A percentile compares a stretch with the other conserved stretches of the same genome.
phyloP scores from a whole-genome alignment of 2,888 invertebrate genomes.

The Apamea anceps region DNA sequence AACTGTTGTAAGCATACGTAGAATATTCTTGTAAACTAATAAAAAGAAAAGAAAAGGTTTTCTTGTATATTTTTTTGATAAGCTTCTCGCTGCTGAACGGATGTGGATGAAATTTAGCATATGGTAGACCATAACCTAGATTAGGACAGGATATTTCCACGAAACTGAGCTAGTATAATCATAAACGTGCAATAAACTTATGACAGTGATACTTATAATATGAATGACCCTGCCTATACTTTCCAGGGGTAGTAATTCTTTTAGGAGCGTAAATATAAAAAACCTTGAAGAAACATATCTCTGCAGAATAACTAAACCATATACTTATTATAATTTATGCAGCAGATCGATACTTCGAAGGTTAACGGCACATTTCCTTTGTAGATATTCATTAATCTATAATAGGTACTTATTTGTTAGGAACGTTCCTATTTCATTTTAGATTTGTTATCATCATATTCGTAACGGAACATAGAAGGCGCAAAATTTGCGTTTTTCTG shows the following conservation, averaged over 20 bases:
- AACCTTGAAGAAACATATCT: not conserved
- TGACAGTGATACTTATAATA: constrained; percentile 1
- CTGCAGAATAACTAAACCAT: not conserved
- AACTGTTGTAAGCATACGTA: constrained; percentile 21
- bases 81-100: no score
- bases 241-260: not conserved
- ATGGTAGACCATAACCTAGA: not conserved
- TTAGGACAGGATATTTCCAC: not conserved
- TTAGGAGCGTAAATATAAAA: not conserved
- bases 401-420: not conserved
- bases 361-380: no score
- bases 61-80: no score
- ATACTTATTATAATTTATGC: not conserved
- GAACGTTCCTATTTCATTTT: not conserved
- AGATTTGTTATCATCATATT: not conserved
- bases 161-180: not conserved
- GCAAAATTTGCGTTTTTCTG: not conserved
- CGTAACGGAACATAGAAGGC: not conserved
- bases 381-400: not conserved
- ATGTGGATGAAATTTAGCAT: not conserved
- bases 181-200: not conserved
- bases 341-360: constrained; percentile 14
- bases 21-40: not conserved
- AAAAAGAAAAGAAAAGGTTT: no score
- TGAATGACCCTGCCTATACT: not conserved